A percentile compares a stretch with the other conserved stretches of the same genome.
phyloP scores from a whole-genome alignment of 2,888 invertebrate species.

The Rutpela maculata region DNA sequence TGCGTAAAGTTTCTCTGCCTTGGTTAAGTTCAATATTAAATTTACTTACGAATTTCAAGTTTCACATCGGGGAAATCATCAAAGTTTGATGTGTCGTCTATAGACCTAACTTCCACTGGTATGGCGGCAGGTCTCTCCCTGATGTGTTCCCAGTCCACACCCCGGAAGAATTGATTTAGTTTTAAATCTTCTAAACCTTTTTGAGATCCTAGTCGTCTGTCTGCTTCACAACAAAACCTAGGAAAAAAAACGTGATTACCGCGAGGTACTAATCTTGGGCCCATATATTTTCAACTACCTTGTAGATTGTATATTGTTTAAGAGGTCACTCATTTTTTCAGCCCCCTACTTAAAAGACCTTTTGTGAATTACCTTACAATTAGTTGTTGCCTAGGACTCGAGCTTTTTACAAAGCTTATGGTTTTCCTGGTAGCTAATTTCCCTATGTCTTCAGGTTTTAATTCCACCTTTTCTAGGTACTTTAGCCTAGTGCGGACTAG shows the following conservation, averaged over 20 bases:
- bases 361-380: too few species aligned
- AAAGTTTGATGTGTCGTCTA: slow-evolving; percentile 99
- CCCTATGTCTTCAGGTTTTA: too few species aligned
- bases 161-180: slow-evolving; percentile 94
- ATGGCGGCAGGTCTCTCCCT: slow-evolving; percentile 98
- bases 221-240: slow-evolving; percentile 97
- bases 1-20: too few species aligned
- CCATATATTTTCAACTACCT: too few species aligned
- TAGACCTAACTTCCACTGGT: slow-evolving; percentile 97
- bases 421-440: too few species aligned
- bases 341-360: too few species aligned
- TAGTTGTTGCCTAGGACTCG: too few species aligned
- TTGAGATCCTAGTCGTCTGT: slow-evolving; percentile 91
- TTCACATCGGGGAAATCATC: slow-evolving; percentile 99
- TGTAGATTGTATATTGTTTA: too few species aligned
- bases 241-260: slow-evolving; percentile 44
- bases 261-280: neutral
- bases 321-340: too few species aligned
- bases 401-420: too few species aligned
- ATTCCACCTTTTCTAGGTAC: too few species aligned
- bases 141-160: slow-evolving; percentile 99
- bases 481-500: too few species aligned
- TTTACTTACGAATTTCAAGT: slow-evolving; percentile 94
- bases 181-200: slow-evolving; percentile 96
- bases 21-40: neutral